Percentiles rank a stretch among this genome's conserved stretches.
Conservation (phyloP, 2,888 invertebrate genomes). For the Phlogophora meticulosa region DNA sequence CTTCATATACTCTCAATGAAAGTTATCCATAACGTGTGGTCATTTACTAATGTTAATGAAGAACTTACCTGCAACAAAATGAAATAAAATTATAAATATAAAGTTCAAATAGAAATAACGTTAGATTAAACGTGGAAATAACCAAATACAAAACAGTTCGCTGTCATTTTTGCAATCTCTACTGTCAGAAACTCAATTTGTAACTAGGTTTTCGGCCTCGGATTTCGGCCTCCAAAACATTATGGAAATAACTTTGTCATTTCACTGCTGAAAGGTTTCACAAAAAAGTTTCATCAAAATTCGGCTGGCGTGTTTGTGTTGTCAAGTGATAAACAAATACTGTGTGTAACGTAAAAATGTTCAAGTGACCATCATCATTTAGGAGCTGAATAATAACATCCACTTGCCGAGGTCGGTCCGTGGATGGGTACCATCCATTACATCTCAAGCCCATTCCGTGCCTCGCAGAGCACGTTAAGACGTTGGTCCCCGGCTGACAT, state of each 20-base stretch:
- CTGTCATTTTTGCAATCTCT: constrained; percentile 1
- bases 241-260: no score
- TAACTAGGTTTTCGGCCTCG: constrained; percentile 13
- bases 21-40: neutral
- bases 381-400: neutral
- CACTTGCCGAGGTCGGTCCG: no score
- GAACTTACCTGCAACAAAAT: constrained; percentile 64
- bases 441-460: no score
- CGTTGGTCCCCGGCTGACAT: no score
- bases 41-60: neutral
- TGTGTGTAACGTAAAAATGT: neutral
- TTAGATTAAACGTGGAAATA: neutral
- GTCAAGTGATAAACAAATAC: constrained; percentile 35
- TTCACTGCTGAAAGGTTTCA: constrained; percentile 5
- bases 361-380: neutral
- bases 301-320: constrained; percentile 39
- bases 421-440: no score
- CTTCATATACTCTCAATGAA: neutral
- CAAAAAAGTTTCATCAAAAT: constrained; percentile 53
- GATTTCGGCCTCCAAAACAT: constrained; percentile 8
- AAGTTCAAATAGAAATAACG: neutral
- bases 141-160: neutral
- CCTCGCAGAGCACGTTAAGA: no score
- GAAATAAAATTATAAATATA: constrained; percentile 34
- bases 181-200: constrained; percentile 22